Evolutionary conservation across 1,140 invertebrate genomes (phyloP).

Genomic region (Trichonephila inaurata): DNA sequence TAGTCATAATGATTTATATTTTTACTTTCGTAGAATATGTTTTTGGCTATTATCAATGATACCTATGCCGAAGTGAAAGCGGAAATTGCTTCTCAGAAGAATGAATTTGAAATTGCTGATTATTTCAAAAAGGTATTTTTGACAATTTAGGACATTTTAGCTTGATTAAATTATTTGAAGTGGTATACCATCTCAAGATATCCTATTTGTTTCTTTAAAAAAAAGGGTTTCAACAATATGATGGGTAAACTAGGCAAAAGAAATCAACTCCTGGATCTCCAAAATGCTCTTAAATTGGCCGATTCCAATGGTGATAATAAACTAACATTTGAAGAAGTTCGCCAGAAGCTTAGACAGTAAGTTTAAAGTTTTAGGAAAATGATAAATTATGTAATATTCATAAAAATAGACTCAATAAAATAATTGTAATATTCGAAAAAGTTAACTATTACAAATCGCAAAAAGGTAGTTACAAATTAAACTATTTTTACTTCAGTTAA

Average conservation of each 20-base stretch:
- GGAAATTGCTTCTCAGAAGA: constrained; percentile 85
- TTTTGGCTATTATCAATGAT: constrained; percentile 91
- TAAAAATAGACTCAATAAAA: too few relatives aligned
- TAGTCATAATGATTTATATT: neutral
- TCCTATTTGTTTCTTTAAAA: neutral
- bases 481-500: too few relatives aligned
- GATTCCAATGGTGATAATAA: constrained; percentile 82
- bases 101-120: constrained; percentile 86
- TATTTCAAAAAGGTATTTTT: constrained; percentile 83
- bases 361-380: neutral
- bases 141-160: too few relatives aligned
- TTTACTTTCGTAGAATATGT: constrained; percentile 86
- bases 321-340: constrained; percentile 82
- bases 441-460: too few relatives aligned
- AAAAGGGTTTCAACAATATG: constrained; percentile 82
- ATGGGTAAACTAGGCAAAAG: constrained; percentile 83
- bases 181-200: neutral
- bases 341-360: constrained; percentile 82
- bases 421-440: too few relatives aligned
- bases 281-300: constrained; percentile 83
- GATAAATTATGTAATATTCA: too few relatives aligned
- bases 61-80: constrained; percentile 87
- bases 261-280: constrained; percentile 84
- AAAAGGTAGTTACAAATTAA: too few relatives aligned
- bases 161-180: neutral